Percentiles rank a stretch among this genome's conserved stretches.
Evolutionary conservation across 2,113 vertebrate species (phyloP).

Genomic region (Raphicerus campestris): DNA sequence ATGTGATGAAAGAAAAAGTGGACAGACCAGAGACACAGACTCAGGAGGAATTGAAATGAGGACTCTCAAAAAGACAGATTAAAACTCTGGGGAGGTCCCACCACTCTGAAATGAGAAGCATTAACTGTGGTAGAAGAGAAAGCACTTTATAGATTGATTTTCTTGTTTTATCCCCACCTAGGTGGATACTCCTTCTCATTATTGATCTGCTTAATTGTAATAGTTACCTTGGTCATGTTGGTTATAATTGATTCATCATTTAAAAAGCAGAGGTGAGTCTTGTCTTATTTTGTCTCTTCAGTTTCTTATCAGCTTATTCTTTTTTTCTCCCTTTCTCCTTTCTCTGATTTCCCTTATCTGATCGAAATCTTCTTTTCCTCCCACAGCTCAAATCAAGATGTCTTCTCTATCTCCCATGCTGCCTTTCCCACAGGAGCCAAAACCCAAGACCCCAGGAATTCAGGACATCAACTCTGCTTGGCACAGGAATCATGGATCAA

Average conservation of each 20-base stretch:
- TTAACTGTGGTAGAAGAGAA: neutral
- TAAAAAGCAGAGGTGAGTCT: slow-evolving; percentile 1
- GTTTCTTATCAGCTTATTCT: neutral
- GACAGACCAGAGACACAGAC: neutral
- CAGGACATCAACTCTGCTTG: neutral
- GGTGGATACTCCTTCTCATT: neutral
- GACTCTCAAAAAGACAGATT: neutral
- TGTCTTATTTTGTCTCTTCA: neutral
- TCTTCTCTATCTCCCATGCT: rapidly evolving
- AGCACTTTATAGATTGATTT: neutral
- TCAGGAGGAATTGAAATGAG: neutral
- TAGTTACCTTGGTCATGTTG: neutral
- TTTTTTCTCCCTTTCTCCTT: neutral
- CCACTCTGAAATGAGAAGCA: neutral
- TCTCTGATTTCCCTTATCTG: neutral
- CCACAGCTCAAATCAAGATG: neutral
- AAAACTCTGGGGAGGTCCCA: neutral
- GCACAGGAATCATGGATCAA: neutral
- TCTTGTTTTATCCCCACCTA: neutral
- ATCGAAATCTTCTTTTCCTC: neutral
- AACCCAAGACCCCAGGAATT: neutral
- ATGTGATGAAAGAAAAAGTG: neutral
- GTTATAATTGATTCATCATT: neutral
- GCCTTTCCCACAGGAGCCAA: neutral
- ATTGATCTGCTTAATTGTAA: neutral